Evolutionary conservation across 2,113 vertebrate species (phyloP), one percentile per base, ranked within the genome.

Genomic region (Uria lomvia): DNA sequence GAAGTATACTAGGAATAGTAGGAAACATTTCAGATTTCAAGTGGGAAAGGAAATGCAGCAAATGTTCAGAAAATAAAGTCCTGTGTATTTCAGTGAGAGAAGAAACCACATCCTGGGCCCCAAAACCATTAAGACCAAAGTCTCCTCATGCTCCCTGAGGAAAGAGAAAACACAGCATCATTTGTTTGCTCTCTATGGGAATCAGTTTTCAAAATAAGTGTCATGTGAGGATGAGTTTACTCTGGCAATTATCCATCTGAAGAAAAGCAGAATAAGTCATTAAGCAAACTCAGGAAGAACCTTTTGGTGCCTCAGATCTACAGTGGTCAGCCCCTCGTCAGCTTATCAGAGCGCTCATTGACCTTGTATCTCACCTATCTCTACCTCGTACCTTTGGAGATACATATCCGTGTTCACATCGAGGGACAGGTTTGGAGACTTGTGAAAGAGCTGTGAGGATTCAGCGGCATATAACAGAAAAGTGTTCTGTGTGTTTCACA

Each of bases 31-130:
- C 50, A 85, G n/a, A 50, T 94, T 90, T 88, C 56, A 93, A 87
- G 47, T 83, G 67, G 78, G 67, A 94, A 97, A 96, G 75, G 84
- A 97, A 96, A 88, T 56, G 43, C 36, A 94, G 81, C 21, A 92
- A 88, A 78, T 56, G 47, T 68, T 93, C 74, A 80, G 56, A 90
- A 96, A 95, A 91, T 59, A 58, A 82, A 88, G 71, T 53, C 15
- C 42, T 71, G n/a, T 55, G 43, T 89, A 71, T 71, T 93, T 85
- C 81, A 90, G 65, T 49, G 40, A 83, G 47, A 92, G 62, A 88
- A 91, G 67, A 92, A 90, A 92, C 75, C 65, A 81, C 79, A 95
- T 91, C 86, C 86, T 82, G 86, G 62, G 62, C 74, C 80, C 19
- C 81, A 43, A 72, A 92, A n/a, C 21, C 49, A 95, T 68, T 82